Conservation (phyloP, 2,113 vertebrate species). For the Protobothrops mucrosquamatus region DNA sequence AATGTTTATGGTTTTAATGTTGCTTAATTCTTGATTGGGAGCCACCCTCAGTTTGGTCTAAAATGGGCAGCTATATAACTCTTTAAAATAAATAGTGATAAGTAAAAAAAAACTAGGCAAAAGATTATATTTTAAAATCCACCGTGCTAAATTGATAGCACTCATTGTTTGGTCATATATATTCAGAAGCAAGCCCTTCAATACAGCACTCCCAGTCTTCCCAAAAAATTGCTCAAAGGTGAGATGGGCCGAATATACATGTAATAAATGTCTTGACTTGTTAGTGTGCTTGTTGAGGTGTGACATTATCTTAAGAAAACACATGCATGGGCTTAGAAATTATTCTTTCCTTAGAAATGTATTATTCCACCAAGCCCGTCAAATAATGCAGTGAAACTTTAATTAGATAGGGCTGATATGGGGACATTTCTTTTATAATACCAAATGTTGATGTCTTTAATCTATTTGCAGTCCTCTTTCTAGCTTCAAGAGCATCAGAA, state of each 20-base stretch:
- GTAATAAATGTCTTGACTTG: neutral
- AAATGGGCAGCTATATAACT: neutral
- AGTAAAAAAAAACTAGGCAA: neutral
- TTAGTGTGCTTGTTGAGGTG: neutral
- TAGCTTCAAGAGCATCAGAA: neutral
- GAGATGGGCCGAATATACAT: neutral
- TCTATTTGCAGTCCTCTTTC: no score
- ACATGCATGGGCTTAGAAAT: neutral
- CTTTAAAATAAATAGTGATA: neutral
- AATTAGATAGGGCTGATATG: neutral
- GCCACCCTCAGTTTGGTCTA: neutral
- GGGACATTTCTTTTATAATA: neutral
- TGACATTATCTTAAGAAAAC: neutral
- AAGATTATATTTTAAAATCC: neutral
- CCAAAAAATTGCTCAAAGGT: neutral
- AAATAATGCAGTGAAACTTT: neutral
- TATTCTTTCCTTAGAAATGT: neutral
- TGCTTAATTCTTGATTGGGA: neutral
- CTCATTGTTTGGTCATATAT: neutral
- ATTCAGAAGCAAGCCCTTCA: neutral
- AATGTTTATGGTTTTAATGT: neutral
- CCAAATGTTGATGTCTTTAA: neutral
- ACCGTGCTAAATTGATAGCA: neutral
- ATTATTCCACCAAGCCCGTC: neutral
- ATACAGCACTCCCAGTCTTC: neutral